phyloP scores from a whole-genome alignment of 2,113 vertebrate species.

The Tinamus guttatus region DNA sequence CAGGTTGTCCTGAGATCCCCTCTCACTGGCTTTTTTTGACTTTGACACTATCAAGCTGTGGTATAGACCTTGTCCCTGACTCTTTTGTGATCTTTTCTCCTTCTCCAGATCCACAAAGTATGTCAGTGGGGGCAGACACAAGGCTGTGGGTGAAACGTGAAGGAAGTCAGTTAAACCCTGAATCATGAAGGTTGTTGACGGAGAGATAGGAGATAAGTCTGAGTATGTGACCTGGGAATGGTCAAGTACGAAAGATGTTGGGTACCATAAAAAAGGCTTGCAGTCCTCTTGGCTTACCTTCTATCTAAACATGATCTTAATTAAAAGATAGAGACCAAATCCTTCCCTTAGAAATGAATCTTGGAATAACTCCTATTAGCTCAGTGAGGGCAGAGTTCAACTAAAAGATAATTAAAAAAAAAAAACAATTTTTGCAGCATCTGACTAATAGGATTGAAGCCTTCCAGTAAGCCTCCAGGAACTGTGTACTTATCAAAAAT shows the following conservation, averaged over 20 bases:
- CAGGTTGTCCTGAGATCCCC: background rate
- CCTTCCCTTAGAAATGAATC: background rate
- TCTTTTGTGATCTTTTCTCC: background rate
- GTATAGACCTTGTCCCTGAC: background rate
- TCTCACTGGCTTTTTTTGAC: background rate
- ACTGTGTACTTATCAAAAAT: slow-evolving; percentile 18
- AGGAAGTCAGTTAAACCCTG: background rate
- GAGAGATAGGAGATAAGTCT: background rate
- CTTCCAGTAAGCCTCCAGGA: slow-evolving; percentile 39
- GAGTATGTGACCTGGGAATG: background rate
- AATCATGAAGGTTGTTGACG: background rate
- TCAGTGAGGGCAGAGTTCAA: background rate
- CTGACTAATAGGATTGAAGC: slow-evolving; percentile 31
- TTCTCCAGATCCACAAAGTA: background rate
- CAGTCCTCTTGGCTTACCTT: background rate
- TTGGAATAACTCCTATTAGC: background rate
- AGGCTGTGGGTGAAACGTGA: background rate
- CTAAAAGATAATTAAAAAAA: slow-evolving; percentile 27
- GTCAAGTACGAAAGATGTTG: background rate
- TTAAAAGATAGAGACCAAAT: background rate
- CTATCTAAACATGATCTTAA: background rate
- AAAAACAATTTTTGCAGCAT: background rate
- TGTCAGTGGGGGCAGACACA: background rate
- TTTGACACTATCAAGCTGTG: background rate
- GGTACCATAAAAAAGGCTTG: background rate